Percentiles rank a stretch among this genome's conserved stretches.
phyloP scores from a whole-genome alignment of 2,797 vertebrate species.

The Mormyrus hasselquistii region DNA sequence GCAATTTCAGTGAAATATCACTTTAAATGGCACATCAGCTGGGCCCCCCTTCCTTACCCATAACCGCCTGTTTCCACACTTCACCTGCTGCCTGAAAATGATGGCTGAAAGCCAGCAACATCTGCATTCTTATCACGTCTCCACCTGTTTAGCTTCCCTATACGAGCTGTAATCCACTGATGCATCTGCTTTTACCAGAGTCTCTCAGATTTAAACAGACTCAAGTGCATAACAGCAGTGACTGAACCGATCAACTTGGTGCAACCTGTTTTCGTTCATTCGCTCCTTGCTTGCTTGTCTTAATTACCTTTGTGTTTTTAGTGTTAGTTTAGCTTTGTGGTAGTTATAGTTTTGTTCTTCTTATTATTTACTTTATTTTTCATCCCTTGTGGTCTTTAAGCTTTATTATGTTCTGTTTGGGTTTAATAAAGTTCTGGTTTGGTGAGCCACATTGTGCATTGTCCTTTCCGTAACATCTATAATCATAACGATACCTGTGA shows the following conservation, averaged over 20 bases:
- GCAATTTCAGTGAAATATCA: background rate
- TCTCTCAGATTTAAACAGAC: background rate
- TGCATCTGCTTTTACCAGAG: background rate
- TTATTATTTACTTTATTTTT: background rate
- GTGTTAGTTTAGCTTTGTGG: background rate
- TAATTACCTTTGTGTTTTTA: background rate
- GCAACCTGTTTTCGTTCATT: background rate
- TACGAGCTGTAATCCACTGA: background rate
- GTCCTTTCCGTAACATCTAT: background rate
- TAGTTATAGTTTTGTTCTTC: background rate
- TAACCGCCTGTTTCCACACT: background rate
- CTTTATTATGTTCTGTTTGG: background rate
- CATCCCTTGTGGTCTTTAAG: background rate
- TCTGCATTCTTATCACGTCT: slow-evolving; percentile 1
- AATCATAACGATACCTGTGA: background rate
- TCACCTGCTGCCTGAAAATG: background rate
- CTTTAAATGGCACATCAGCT: background rate
- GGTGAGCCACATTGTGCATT: background rate
- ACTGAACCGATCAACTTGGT: background rate
- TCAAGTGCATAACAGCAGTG: background rate
- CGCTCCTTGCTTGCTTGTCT: background rate
- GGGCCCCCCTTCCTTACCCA: background rate
- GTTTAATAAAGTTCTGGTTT: background rate
- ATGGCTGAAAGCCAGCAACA: background rate
- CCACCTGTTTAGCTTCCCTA: background rate